Evolutionary conservation across 2,113 vertebrate species (phyloP).

Genomic region (Menidia beryllina): DNA sequence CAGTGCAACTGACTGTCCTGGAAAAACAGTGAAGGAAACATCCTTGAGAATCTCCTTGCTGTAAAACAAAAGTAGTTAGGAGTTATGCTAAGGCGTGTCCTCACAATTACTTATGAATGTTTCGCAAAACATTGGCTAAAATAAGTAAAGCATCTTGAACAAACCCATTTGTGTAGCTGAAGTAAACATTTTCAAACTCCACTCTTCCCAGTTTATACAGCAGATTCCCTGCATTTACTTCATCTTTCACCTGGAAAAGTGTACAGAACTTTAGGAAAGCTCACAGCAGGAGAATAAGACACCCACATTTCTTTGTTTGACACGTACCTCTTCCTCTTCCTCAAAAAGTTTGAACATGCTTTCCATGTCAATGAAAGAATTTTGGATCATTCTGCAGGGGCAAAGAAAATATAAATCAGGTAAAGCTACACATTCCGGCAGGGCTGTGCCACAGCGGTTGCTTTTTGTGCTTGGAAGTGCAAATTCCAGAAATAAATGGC

Average conservation of each 20-base stretch:
- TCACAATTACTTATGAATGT: neutral
- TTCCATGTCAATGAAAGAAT: constrained; percentile 98
- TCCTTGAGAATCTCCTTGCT: constrained; percentile 92
- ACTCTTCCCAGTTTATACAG: constrained; percentile 83
- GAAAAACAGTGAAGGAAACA: constrained; percentile 92
- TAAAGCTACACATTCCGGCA: neutral
- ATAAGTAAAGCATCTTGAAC: neutral
- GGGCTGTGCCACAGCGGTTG: too few relatives aligned
- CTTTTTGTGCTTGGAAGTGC: too few relatives aligned
- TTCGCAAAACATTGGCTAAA: neutral
- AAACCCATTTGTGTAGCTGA: constrained; percentile 90
- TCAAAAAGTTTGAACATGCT: constrained; percentile 95
- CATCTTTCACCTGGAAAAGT: constrained; percentile 88
- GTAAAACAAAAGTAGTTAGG: neutral
- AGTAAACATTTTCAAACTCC: constrained; percentile 94
- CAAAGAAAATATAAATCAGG: neutral
- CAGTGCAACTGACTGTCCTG: constrained; percentile 93
- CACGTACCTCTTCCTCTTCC: constrained; percentile 89
- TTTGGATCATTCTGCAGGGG: constrained; percentile 92
- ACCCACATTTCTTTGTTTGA: accelerated
- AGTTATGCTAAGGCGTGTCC: neutral
- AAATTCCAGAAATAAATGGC: too few relatives aligned
- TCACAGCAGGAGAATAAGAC: accelerated
- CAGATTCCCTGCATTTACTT: constrained; percentile 84
- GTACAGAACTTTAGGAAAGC: neutral